Conservation (phyloP, 1,140 invertebrate genomes). For the Octopus bimaculoides region DNA sequence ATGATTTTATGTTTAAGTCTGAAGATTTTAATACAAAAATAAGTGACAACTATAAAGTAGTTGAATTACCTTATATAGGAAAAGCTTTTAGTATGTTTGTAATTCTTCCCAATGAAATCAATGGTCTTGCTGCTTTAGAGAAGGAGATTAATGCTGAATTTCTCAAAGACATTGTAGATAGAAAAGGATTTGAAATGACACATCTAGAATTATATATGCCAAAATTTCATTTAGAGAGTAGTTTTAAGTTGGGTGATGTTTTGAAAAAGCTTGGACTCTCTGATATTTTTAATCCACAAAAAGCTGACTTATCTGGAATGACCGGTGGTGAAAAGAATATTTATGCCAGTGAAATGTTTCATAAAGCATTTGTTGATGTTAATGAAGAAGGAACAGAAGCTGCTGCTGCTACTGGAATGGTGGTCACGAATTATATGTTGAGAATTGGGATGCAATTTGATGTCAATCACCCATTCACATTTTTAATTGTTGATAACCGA, state of each 20-base stretch:
- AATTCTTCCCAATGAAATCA: slow-evolving; percentile 44
- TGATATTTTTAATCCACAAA: slow-evolving; percentile 25
- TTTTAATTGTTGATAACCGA: slow-evolving; percentile 67
- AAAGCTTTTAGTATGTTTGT: slow-evolving; percentile 78
- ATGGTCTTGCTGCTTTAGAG: slow-evolving; percentile 43
- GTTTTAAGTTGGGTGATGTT: slow-evolving; percentile 35
- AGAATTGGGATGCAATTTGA: slow-evolving; percentile 61
- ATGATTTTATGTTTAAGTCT: slow-evolving; percentile 29
- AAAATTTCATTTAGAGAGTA: slow-evolving; percentile 44
- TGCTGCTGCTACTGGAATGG: slow-evolving; percentile 35
- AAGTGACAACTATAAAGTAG: slow-evolving; percentile 61
- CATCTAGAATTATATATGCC: slow-evolving; percentile 43
- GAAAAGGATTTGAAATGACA: background rate
- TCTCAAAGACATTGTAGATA: slow-evolving; percentile 20
- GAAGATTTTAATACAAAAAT: slow-evolving; percentile 22
- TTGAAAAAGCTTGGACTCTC: slow-evolving; percentile 50
- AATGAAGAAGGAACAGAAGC: slow-evolving; percentile 47
- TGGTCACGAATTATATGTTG: background rate
- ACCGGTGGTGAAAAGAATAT: slow-evolving; percentile 25
- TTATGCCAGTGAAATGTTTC: slow-evolving; percentile 51
- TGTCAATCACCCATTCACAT: slow-evolving; percentile 71
- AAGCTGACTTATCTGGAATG: slow-evolving; percentile 41
- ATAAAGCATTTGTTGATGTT: slow-evolving; percentile 63
- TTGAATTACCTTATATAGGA: slow-evolving; percentile 76
- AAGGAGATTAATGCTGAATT: slow-evolving; percentile 20